These are phyloP conservation scores for Limnephilus lunatus DNA, from an alignment of 2,888 invertebrate species.

Conservation along the genomic window DNA sequence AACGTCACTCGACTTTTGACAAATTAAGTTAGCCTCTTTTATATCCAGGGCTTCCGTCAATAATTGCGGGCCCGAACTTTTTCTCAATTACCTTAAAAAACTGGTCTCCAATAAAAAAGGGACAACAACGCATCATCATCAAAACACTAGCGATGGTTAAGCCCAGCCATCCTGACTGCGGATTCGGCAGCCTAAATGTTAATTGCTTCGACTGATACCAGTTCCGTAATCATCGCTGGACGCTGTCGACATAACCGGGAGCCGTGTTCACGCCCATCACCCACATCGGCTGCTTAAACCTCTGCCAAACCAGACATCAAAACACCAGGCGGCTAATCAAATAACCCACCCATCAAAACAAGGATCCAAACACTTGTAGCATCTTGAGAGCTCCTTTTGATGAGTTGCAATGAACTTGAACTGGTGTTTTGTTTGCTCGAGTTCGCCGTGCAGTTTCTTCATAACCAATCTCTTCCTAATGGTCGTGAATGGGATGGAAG, in stretches of 20 bases:
- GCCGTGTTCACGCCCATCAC: slow-evolving; percentile 55
- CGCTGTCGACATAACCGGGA: slow-evolving; percentile 57
- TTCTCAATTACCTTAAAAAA: neutral
- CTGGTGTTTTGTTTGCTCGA: neutral
- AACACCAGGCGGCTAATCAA: neutral
- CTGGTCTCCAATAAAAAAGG: slow-evolving; percentile 2
- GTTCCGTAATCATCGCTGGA: slow-evolving; percentile 38
- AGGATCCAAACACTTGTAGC: neutral
- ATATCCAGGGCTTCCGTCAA: neutral
- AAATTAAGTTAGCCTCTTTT: neutral
- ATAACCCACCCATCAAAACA: neutral
- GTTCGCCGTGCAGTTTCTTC: slow-evolving; percentile 36
- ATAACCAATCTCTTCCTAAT: slow-evolving; percentile 30
- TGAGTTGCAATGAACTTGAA: neutral
- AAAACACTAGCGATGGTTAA: neutral
- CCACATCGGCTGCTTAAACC: slow-evolving; percentile 24
- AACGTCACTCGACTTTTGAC: neutral
- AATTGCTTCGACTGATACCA: slow-evolving; percentile 44
- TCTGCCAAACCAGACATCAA: neutral
- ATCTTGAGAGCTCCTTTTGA: neutral
- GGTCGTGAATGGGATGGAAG: slow-evolving; percentile 23
- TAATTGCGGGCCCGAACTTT: neutral
- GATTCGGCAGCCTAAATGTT: slow-evolving; percentile 46
- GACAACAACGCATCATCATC: slow-evolving; percentile 2
- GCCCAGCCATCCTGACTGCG: neutral